These are phyloP conservation scores for Spilarctia lutea DNA, from an alignment of 2,888 invertebrate species.

Conservation along the genomic window DNA sequence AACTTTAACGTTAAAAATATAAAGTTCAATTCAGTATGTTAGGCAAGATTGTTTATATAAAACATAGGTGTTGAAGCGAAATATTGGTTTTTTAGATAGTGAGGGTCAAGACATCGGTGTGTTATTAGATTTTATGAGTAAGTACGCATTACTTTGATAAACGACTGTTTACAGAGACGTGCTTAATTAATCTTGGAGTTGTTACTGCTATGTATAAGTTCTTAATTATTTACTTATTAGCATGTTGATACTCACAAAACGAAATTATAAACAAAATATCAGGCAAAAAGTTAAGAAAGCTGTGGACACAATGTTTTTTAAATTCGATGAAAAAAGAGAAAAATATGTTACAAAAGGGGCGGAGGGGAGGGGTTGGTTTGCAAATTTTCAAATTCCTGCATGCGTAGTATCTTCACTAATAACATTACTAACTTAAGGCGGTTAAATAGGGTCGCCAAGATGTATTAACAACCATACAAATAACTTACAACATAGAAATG, in stretches of 20 bases:
- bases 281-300: not conserved
- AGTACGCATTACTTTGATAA: slow-evolving; percentile 31
- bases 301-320: not conserved
- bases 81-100: slow-evolving; percentile 54
- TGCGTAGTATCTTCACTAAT: too few species aligned
- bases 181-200: slow-evolving; percentile 4
- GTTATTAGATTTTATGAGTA: slow-evolving; percentile 51
- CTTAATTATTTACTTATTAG: not conserved
- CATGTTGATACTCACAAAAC: not conserved
- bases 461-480: not conserved
- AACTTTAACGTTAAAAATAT: slow-evolving; percentile 9
- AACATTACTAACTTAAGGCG: not conserved
- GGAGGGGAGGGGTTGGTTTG: too few species aligned
- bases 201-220: not conserved
- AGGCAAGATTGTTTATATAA: slow-evolving; percentile 45
- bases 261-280: not conserved
- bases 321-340: not conserved
- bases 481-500: not conserved
- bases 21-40: slow-evolving; percentile 31
- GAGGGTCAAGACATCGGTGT: slow-evolving; percentile 49
- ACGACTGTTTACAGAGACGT: slow-evolving; percentile 30
- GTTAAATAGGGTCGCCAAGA: not conserved
- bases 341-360: not conserved
- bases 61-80: slow-evolving; percentile 54
- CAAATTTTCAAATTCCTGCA: too few species aligned